A percentile compares a stretch with the other conserved stretches of the same genome.
phyloP scores from a whole-genome alignment of 2,113 vertebrate species.

The Tenrec ecaudatus region DNA sequence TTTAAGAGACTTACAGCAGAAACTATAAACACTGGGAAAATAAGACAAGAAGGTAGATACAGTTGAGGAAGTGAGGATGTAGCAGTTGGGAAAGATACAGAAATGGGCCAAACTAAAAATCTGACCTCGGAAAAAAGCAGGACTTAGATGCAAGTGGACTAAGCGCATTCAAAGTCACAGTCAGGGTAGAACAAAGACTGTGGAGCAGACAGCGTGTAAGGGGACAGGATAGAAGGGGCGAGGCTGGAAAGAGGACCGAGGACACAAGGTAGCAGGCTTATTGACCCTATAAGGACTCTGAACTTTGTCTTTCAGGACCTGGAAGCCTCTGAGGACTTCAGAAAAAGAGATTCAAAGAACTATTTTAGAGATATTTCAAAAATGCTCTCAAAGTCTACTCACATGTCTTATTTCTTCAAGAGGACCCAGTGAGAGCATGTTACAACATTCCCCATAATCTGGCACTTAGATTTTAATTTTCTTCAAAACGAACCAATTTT shows the following conservation, averaged over 20 bases:
- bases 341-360: neutral
- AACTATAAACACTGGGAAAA: neutral
- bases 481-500: constrained; percentile 21
- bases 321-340: neutral
- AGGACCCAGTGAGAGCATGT: neutral
- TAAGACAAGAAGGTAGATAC: neutral
- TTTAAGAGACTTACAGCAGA: neutral
- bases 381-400: neutral
- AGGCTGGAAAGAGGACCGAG: neutral
- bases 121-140: neutral
- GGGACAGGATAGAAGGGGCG: fast-evolving
- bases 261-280: neutral
- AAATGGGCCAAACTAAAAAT: constrained; percentile 1
- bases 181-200: neutral
- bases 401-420: neutral
- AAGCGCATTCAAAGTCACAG: neutral
- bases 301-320: neutral
- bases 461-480: neutral
- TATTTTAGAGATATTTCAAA: constrained; percentile 12
- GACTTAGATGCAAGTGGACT: neutral
- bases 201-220: neutral
- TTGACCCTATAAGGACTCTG: no score
- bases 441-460: neutral
- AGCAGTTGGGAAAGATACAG: neutral
- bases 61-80: neutral